Base-by-base conservation (phyloP, 2,113 vertebrate species). In the Hiodon alosoides region DNA sequence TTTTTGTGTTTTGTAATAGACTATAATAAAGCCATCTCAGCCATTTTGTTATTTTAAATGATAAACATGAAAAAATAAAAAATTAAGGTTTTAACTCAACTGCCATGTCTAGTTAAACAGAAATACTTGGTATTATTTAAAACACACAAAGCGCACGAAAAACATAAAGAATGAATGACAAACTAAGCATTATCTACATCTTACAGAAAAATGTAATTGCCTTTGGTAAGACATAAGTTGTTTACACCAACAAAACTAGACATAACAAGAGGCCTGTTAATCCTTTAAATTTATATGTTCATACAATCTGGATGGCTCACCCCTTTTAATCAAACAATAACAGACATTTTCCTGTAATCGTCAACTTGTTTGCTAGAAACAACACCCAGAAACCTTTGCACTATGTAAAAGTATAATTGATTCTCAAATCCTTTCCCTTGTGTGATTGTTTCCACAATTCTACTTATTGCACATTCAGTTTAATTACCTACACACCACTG, bases 401-500 rank as follows among this genome's bases (percentile, higher is more conserved):
- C 78, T 81, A 61, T 74, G 79, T 61, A 73, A 76, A 78, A 81
- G 82, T 81, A 83, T 82, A 71, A 81, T 87, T 85, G 81, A 79
- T 80, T 86, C 81, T 81, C 83, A 81, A 79, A 51, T 81, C 85
- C 82, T 66, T n/a, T 74, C 81, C 75, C 83, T 85, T 78, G 79
- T 81, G 82, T 71, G 67, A 74, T 79, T 73, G 80, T 81, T 81
- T 83, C 76, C 80, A 61, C 51, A 7, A 65, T 79, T 84, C 72
- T 72, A 67, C 86, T 84, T 82, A 77, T 72, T 80, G 76, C 78
- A 69, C 74, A 81, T 82, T 79, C 64, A 72, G 69, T 83, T 82
- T 79, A 81, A 86, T 88, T 82, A 82, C 80, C 83, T 82, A 81
- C 84, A 80, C 79, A 81, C 72, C 64, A 51, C 71, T 73, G 81